Evolutionary conservation across 2,113 vertebrate genomes (phyloP).

Genomic region (Uria aalge): DNA sequence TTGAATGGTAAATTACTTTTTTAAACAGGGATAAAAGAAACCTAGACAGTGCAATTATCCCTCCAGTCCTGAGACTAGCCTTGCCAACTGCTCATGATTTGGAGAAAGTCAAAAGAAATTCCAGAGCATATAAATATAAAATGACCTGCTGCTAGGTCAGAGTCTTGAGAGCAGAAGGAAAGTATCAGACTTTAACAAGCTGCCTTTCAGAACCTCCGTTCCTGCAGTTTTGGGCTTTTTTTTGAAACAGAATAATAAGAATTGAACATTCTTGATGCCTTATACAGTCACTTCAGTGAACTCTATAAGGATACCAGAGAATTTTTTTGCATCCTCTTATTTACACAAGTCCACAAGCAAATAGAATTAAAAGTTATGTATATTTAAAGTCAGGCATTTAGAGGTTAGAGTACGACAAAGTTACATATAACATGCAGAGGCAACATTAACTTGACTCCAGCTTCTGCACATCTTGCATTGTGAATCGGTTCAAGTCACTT

Average conservation of each 20-base stretch:
- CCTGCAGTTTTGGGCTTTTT: not conserved
- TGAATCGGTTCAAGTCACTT: not conserved
- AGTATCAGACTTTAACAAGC: not conserved
- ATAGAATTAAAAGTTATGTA: not conserved
- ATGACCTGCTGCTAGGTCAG: not conserved
- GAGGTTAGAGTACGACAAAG: not conserved
- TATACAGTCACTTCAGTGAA: not conserved
- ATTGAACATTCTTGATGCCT: not conserved
- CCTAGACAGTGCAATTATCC: not conserved
- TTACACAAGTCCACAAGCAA: not conserved
- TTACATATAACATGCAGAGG: not conserved
- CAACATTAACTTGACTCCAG: not conserved
- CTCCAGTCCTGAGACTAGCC: not conserved
- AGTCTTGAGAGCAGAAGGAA: not conserved
- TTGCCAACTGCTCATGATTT: not conserved
- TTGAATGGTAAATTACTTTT: not conserved
- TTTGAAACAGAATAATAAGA: not conserved
- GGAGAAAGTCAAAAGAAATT: not conserved
- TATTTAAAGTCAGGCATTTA: not conserved
- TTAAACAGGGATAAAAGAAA: not conserved
- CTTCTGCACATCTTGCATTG: rapidly evolving
- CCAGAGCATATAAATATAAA: not conserved
- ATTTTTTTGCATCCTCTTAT: not conserved
- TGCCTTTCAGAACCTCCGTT: not conserved
- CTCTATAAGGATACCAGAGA: not conserved